Evolutionary conservation across 2,888 invertebrate species (phyloP).

Genomic region (Pristionchus arcanus): DNA sequence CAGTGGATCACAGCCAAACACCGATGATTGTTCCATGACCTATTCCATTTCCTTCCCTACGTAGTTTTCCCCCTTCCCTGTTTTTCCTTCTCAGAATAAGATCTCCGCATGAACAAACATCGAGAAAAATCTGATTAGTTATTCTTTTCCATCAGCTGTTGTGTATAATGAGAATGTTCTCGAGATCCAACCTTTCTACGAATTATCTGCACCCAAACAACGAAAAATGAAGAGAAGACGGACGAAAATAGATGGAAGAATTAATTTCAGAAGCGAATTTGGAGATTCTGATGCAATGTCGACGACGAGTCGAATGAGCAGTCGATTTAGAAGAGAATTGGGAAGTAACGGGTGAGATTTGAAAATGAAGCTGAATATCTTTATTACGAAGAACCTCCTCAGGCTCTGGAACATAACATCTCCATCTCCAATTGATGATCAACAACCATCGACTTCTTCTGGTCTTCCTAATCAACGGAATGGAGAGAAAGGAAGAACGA

Average conservation of each 20-base stretch:
- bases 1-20: neutral
- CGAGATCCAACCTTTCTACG: neutral
- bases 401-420: slow-evolving; percentile 44
- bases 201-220: neutral
- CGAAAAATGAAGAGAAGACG: neutral
- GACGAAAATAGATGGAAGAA: neutral
- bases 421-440: neutral
- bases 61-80: neutral
- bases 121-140: neutral
- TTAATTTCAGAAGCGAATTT: slow-evolving; percentile 44
- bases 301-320: slow-evolving; percentile 40
- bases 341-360: neutral
- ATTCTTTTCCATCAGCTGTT: neutral
- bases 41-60: neutral
- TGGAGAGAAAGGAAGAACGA: slow-evolving; percentile 17
- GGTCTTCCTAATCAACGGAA: neutral
- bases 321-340: neutral
- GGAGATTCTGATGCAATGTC: slow-evolving; percentile 53
- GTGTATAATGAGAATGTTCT: neutral
- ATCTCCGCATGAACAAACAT: neutral
- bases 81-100: neutral
- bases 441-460: slow-evolving; percentile 25
- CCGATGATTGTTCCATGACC: neutral
- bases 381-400: neutral
- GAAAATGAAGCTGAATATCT: neutral